Evolutionary conservation across 2,888 invertebrate species (phyloP).

Genomic region (Chesias legatella): DNA sequence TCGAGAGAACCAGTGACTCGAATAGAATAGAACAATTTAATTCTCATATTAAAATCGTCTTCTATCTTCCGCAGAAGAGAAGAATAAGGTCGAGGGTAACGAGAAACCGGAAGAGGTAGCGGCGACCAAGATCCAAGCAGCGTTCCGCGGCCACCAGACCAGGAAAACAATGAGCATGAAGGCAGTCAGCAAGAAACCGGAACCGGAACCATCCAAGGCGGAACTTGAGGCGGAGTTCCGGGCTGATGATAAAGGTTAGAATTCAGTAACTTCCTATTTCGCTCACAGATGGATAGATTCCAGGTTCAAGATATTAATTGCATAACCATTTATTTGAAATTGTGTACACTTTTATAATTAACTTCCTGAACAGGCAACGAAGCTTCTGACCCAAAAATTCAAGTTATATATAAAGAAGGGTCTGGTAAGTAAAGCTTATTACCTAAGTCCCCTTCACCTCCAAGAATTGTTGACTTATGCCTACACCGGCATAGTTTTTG

Average conservation of each 20-base stretch:
- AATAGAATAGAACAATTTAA: too few species aligned
- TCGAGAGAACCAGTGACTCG: too few species aligned
- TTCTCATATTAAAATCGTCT: not conserved
- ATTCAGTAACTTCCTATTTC: not conserved
- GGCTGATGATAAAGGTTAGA: slow-evolving; percentile 88
- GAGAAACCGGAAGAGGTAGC: slow-evolving; percentile 80
- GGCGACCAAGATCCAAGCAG: slow-evolving; percentile 94
- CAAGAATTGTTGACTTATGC: slow-evolving; percentile 4
- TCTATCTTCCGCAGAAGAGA: slow-evolving; percentile 33
- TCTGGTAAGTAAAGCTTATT: not conserved
- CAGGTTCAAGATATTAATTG: too few species aligned
- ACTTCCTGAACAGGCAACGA: too few species aligned
- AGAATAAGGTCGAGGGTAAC: slow-evolving; percentile 38
- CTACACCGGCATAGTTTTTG: slow-evolving; percentile 6
- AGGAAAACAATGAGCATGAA: slow-evolving; percentile 89
- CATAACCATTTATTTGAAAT: too few species aligned
- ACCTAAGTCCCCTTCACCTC: too few species aligned
- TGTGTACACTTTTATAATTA: too few species aligned
- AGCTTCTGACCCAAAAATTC: too few species aligned
- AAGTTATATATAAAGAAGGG: too few species aligned
- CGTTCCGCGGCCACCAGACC: slow-evolving; percentile 90
- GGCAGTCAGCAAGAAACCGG: slow-evolving; percentile 69
- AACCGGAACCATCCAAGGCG: slow-evolving; percentile 83
- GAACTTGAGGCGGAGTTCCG: slow-evolving; percentile 89
- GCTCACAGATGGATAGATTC: too few species aligned